phyloP scores from a whole-genome alignment of 2,888 invertebrate species.

The Melinaea menophilus region DNA sequence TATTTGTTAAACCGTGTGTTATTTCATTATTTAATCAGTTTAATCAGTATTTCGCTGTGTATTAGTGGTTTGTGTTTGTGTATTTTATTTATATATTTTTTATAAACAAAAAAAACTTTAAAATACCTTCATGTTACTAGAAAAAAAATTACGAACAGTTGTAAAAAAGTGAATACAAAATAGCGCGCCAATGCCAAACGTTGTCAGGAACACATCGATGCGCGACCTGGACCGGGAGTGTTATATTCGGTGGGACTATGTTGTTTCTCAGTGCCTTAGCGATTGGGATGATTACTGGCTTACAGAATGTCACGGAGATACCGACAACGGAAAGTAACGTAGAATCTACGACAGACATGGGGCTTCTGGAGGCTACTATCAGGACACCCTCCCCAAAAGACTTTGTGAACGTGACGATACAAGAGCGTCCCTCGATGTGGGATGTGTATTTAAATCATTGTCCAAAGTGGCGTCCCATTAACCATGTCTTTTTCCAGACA shows the following conservation, averaged over 20 bases:
- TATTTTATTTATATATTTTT: slow-evolving; percentile 18
- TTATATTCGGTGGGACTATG: slow-evolving; percentile 67
- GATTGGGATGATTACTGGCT: slow-evolving; percentile 67
- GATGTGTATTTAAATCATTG: slow-evolving; percentile 77
- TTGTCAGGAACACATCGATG: slow-evolving; percentile 44
- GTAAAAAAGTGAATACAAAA: slow-evolving; percentile 42
- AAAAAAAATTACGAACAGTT: slow-evolving; percentile 34
- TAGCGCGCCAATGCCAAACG: slow-evolving; percentile 63
- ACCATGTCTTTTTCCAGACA: slow-evolving; percentile 91
- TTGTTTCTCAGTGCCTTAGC: slow-evolving; percentile 75
- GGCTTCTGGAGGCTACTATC: slow-evolving; percentile 57
- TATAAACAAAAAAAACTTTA: slow-evolving; percentile 30
- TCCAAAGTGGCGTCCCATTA: slow-evolving; percentile 81
- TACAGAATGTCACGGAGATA: slow-evolving; percentile 68
- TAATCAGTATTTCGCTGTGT: slow-evolving; percentile 18
- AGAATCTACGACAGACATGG: slow-evolving; percentile 63
- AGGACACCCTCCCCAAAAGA: slow-evolving; percentile 50
- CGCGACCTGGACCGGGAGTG: slow-evolving; percentile 38
- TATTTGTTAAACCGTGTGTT: slow-evolving; percentile 28
- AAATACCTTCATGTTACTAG: slow-evolving; percentile 39
- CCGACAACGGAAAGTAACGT: slow-evolving; percentile 58
- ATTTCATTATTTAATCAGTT: slow-evolving; percentile 41
- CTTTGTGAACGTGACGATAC: slow-evolving; percentile 65
- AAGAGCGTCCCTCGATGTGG: slow-evolving; percentile 71
- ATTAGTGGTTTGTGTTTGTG: slow-evolving; percentile 18